A percentile compares a stretch with the other conserved stretches of the same genome.
Evolutionary conservation across 2,113 vertebrate genomes (phyloP).

Genomic region (Hirundichthys speculiger): DNA sequence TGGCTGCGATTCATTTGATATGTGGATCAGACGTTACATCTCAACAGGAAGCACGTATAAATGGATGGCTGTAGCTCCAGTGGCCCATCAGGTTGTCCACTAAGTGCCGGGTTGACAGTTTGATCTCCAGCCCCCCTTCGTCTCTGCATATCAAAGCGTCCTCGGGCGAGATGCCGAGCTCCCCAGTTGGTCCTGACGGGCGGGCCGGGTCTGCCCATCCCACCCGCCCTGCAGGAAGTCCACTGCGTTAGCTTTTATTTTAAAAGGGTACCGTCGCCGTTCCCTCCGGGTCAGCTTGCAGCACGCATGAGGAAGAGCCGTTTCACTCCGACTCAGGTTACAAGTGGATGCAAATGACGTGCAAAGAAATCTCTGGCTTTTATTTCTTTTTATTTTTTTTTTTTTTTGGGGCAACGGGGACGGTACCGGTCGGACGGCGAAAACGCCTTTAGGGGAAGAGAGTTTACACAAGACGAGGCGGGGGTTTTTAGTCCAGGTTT

Average conservation of each 20-base stretch:
- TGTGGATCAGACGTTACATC: constrained; percentile 32
- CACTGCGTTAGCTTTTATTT: constrained; percentile 15
- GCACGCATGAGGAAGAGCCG: constrained; percentile 14
- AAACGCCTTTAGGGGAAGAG: background rate
- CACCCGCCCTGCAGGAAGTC: constrained; percentile 7
- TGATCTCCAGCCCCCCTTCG: constrained; percentile 5
- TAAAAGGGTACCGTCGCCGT: background rate
- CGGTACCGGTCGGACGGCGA: background rate
- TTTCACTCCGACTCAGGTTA: constrained; percentile 42
- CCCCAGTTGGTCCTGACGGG: background rate
- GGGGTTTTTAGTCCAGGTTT: background rate
- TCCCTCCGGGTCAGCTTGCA: background rate
- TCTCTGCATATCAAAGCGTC: background rate
- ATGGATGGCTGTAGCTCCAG: constrained; percentile 6
- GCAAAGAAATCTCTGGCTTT: constrained; percentile 34
- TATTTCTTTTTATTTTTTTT: too few relatives aligned
- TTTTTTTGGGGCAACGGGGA: background rate
- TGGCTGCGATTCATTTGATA: constrained; percentile 44
- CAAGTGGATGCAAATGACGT: constrained; percentile 31
- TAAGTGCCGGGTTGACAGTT: background rate
- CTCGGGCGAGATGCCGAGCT: too few relatives aligned
- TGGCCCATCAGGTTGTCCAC: constrained; percentile 4
- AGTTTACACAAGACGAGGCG: background rate
- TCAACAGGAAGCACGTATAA: constrained; percentile 14
- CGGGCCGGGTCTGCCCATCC: background rate